phyloP scores from a whole-genome alignment of 2,888 invertebrate species.

The Leptinotarsa peninsularis region DNA sequence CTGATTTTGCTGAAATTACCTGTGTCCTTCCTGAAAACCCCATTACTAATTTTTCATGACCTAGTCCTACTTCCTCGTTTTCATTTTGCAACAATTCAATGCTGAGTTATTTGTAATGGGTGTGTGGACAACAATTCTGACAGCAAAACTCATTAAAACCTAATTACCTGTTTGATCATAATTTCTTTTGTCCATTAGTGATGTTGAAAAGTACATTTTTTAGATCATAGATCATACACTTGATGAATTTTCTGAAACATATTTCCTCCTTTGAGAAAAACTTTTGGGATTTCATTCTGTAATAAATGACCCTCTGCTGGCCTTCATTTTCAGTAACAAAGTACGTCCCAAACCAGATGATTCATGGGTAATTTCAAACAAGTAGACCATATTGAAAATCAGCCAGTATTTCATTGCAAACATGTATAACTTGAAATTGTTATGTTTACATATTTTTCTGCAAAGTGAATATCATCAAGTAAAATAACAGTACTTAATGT shows the following conservation, averaged over 20 bases:
- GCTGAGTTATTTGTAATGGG: background rate
- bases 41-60: constrained; percentile 10
- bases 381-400: no score
- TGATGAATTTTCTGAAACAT: no score
- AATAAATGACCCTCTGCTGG: background rate
- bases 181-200: background rate
- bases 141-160: background rate
- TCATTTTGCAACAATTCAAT: constrained; percentile 13
- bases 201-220: background rate
- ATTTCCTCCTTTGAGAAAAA: no score
- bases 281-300: no score
- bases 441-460: no score
- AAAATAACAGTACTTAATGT: no score
- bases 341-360: background rate
- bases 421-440: background rate
- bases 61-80: constrained; percentile 4
- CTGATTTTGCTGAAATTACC: background rate
- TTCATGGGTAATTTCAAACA: background rate
- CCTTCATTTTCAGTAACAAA: background rate
- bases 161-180: background rate
- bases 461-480: no score
- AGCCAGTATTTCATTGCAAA: background rate
- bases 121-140: constrained; percentile 3
- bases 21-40: background rate
- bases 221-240: background rate